Evolutionary conservation across 2,797 vertebrate genomes (phyloP).

Genomic region (Fistularia commersonii): DNA sequence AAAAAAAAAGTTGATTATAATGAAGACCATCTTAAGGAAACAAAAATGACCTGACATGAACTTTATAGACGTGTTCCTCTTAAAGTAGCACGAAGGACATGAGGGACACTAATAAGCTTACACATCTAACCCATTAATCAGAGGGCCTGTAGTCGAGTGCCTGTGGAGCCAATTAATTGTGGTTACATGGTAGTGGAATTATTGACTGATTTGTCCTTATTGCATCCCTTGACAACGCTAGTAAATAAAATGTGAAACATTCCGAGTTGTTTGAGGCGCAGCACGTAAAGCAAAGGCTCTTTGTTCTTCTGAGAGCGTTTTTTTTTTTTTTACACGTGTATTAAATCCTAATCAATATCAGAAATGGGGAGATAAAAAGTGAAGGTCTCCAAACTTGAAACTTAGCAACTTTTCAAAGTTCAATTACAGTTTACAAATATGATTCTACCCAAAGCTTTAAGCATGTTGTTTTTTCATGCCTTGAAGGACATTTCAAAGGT

Average conservation of each 20-base stretch:
- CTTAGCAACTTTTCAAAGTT: constrained; percentile 74
- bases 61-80: constrained; percentile 24
- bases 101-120: constrained; percentile 29
- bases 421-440: constrained; percentile 75
- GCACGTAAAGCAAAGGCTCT: constrained; percentile 62
- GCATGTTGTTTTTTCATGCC: constrained; percentile 66
- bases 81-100: constrained; percentile 22
- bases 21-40: not conserved
- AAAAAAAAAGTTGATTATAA: constrained; percentile 2
- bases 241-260: constrained; percentile 59
- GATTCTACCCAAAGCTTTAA: constrained; percentile 73
- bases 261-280: constrained; percentile 58
- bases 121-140: constrained; percentile 32
- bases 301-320: constrained; percentile 60
- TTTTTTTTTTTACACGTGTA: constrained; percentile 31
- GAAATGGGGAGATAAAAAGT: constrained; percentile 65
- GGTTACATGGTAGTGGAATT: constrained; percentile 49
- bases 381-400: constrained; percentile 69
- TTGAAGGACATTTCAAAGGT: constrained; percentile 78
- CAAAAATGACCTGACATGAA: constrained; percentile 11
- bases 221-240: constrained; percentile 68
- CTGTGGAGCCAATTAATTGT: constrained; percentile 48
- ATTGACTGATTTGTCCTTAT: constrained; percentile 63
- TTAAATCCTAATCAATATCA: constrained; percentile 71
- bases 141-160: constrained; percentile 46